phyloP scores from a whole-genome alignment of 1,140 invertebrate genomes.

The Contarinia nasturtii region DNA sequence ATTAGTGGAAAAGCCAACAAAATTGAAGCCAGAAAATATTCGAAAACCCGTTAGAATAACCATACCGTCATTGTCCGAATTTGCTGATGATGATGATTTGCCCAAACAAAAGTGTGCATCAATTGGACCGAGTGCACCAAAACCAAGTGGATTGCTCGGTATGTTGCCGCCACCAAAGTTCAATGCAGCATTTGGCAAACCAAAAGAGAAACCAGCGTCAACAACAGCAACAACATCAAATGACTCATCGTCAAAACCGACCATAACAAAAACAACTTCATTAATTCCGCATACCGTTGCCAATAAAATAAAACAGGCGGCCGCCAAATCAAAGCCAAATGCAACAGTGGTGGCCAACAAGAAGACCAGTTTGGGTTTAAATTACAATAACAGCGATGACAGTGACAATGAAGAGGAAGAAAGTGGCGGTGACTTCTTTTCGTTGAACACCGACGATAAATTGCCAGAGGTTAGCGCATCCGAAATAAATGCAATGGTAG shows the following conservation, averaged over 20 bases:
- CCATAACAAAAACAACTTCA: slow-evolving; percentile 9
- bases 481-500: slow-evolving; percentile 17
- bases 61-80: slow-evolving; percentile 25
- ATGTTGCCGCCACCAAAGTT: slow-evolving; percentile 32
- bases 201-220: slow-evolving; percentile 6
- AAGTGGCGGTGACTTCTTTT: slow-evolving; percentile 30
- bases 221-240: slow-evolving; percentile 3
- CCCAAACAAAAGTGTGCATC: slow-evolving; percentile 15
- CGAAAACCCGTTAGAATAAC: slow-evolving; percentile 20
- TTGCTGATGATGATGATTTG: slow-evolving; percentile 29
- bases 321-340: background rate
- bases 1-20: slow-evolving; percentile 7
- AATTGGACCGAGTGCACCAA: slow-evolving; percentile 4
- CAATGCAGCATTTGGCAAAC: slow-evolving; percentile 9
- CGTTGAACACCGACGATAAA: slow-evolving; percentile 23
- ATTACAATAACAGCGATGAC: slow-evolving; percentile 20
- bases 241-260: too few relatives aligned
- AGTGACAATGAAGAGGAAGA: slow-evolving; percentile 20
- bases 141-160: slow-evolving; percentile 28
- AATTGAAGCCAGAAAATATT: background rate
- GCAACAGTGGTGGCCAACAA: slow-evolving; percentile 3
- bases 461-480: slow-evolving; percentile 18
- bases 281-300: slow-evolving; percentile 19
- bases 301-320: background rate
- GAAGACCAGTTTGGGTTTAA: background rate